These are phyloP conservation scores for Phrynosoma platyrhinos DNA, from an alignment of 2,113 vertebrate species.

Conservation along the genomic window DNA sequence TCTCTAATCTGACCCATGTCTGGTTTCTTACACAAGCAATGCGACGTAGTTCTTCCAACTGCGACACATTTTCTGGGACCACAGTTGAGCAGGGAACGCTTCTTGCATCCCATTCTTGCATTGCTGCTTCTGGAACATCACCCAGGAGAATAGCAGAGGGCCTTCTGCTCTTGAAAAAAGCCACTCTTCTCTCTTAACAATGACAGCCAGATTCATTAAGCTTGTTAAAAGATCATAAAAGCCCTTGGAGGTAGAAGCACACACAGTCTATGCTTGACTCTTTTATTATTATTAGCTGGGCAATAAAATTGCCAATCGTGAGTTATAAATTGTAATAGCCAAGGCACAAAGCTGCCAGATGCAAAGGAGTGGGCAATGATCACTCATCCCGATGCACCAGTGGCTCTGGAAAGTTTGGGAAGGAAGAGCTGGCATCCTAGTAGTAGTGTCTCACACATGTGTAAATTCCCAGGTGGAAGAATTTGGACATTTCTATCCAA, in stretches of 20 bases:
- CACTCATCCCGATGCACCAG: neutral
- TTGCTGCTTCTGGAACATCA: neutral
- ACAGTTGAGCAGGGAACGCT: neutral
- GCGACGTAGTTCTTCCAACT: neutral
- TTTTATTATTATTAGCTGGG: slow-evolving; percentile 54
- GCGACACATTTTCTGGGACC: too few relatives aligned
- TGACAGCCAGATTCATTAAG: neutral
- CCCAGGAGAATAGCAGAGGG: slow-evolving; percentile 28
- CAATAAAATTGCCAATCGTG: slow-evolving; percentile 54
- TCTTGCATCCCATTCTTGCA: neutral
- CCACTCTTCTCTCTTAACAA: neutral
- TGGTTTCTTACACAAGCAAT: neutral
- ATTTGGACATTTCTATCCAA: too few relatives aligned
- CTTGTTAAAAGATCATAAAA: slow-evolving; percentile 42
- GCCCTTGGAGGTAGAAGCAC: slow-evolving; percentile 18
- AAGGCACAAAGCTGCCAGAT: slow-evolving; percentile 13
- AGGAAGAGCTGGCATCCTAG: neutral
- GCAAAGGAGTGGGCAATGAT: slow-evolving; percentile 44
- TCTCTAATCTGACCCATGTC: neutral
- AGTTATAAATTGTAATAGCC: slow-evolving; percentile 54
- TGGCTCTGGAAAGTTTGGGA: neutral
- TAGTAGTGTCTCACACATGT: too few relatives aligned
- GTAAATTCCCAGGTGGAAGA: too few relatives aligned
- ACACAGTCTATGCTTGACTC: slow-evolving; percentile 13
- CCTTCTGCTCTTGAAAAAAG: slow-evolving; percentile 29